Conservation (phyloP, 2,888 invertebrate species). For the Caenorhabditis sulstoni region DNA sequence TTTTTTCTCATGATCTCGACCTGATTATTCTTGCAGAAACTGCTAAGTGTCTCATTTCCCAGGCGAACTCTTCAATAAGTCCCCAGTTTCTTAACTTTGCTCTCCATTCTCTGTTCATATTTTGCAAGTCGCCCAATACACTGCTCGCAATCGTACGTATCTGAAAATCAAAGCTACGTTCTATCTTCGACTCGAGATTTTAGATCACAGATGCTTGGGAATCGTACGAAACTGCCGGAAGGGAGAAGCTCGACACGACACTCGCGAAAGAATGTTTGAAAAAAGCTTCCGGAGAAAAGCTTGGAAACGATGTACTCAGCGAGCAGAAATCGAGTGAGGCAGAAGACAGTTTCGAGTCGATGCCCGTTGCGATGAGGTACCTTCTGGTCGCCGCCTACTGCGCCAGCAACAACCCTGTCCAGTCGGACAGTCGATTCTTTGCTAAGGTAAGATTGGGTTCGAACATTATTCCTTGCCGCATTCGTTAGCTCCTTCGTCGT, state of each 20-base stretch:
- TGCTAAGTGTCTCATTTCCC: constrained; percentile 25
- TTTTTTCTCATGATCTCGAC: too few species aligned
- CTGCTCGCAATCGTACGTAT: constrained; percentile 37
- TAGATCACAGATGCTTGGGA: constrained; percentile 41
- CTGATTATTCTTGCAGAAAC: constrained; percentile 12
- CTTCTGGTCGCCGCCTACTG: constrained; percentile 52
- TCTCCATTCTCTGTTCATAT: constrained; percentile 19
- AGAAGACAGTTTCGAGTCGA: constrained; percentile 41
- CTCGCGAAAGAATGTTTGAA: constrained; percentile 27
- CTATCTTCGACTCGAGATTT: background rate
- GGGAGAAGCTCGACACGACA: constrained; percentile 20
- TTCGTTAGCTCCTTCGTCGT: too few species aligned
- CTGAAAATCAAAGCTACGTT: background rate
- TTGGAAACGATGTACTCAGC: constrained; percentile 15
- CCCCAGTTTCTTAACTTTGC: constrained; percentile 36
- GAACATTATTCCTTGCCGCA: too few species aligned
- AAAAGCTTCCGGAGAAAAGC: constrained; percentile 28
- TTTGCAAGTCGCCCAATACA: constrained; percentile 47
- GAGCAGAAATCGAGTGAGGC: constrained; percentile 7
- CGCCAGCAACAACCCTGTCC: constrained; percentile 54
- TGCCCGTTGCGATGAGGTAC: constrained; percentile 58
- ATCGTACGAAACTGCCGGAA: background rate
- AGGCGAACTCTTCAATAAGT: constrained; percentile 20
- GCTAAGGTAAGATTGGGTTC: constrained; percentile 52
- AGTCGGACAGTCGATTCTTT: constrained; percentile 49